These are phyloP conservation scores for Urophycis tenuis DNA, from an alignment of 2,797 vertebrate species.

Conservation along the genomic window DNA sequence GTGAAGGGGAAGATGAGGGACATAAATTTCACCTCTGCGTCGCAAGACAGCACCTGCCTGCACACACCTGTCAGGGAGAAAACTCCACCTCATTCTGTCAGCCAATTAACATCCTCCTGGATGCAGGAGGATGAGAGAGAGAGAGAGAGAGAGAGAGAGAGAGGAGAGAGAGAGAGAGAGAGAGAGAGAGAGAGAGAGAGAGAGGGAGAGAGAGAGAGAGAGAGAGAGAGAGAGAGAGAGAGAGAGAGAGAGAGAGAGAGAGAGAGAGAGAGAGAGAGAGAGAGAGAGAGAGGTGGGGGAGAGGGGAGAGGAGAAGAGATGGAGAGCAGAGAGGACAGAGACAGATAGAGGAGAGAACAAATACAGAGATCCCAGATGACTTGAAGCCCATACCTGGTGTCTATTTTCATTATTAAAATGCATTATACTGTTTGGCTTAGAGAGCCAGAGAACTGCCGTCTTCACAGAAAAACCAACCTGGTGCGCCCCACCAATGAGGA, in stretches of 20 bases:
- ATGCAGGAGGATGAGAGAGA: slow-evolving; percentile 41
- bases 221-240: slow-evolving; percentile 49
- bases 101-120: slow-evolving; percentile 85
- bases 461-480: slow-evolving; percentile 19
- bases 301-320: neutral
- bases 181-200: neutral
- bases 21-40: slow-evolving; percentile 87
- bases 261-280: neutral
- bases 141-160: slow-evolving; percentile 17
- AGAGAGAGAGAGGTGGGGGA: slow-evolving; percentile 2
- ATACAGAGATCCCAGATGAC: slow-evolving; percentile 68
- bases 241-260: neutral
- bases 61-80: slow-evolving; percentile 77
- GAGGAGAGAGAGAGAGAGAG: slow-evolving; percentile 1
- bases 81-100: slow-evolving; percentile 86
- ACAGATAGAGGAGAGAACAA: neutral
- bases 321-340: neutral
- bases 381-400: slow-evolving; percentile 65
- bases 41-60: slow-evolving; percentile 80
- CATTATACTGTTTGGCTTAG: slow-evolving; percentile 80
- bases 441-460: slow-evolving; percentile 71
- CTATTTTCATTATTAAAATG: slow-evolving; percentile 83
- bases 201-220: slow-evolving; percentile 35
- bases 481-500: slow-evolving; percentile 42
- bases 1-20: slow-evolving; percentile 67